Conservation (phyloP, 2,888 invertebrate genomes). For the Epinotia nisella region DNA sequence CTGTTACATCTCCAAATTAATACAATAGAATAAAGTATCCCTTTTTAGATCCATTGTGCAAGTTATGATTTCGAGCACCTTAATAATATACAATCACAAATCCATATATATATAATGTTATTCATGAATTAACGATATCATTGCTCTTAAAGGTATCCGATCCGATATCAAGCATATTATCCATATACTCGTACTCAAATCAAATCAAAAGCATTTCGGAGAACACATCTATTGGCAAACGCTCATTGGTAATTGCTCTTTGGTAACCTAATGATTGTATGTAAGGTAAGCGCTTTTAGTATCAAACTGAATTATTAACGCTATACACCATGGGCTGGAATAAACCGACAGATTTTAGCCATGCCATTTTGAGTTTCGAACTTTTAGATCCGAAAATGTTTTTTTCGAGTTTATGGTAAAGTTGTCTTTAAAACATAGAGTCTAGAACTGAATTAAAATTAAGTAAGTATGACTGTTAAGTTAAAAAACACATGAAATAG, state of each 20-base stretch:
- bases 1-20: too few species aligned
- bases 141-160: neutral
- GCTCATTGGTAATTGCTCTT: neutral
- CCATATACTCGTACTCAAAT: neutral
- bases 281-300: neutral
- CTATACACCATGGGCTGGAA: neutral
- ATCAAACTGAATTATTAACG: neutral
- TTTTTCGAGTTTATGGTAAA: too few species aligned
- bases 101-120: neutral
- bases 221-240: neutral
- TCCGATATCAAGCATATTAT: neutral
- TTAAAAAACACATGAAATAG: too few species aligned
- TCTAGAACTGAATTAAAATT: too few species aligned
- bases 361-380: too few species aligned
- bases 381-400: too few species aligned
- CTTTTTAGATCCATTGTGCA: too few species aligned
- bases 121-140: neutral
- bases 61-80: neutral
- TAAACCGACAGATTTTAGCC: too few species aligned
- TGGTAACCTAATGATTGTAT: neutral
- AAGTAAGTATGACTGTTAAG: too few species aligned
- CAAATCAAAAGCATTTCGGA: conserved; percentile 17
- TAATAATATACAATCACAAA: neutral
- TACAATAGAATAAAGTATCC: too few species aligned
- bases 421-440: too few species aligned